Evolutionary conservation across 1,140 invertebrate genomes (phyloP).

Genomic region (Ips typographus): DNA sequence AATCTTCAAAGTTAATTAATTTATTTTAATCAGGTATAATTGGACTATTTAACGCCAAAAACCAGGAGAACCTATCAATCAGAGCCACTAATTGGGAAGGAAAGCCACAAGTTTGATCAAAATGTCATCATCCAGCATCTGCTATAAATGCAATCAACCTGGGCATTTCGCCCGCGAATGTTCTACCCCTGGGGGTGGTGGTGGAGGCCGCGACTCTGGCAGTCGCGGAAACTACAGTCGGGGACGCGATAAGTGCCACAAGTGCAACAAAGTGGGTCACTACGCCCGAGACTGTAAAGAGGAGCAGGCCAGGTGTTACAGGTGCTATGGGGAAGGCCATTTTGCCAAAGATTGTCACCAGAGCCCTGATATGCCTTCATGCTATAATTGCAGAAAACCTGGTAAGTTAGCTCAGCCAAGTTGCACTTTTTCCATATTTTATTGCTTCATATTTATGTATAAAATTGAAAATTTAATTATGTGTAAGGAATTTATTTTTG

Average conservation of each 20-base stretch:
- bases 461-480: too few relatives aligned
- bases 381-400: slow-evolving; percentile 86
- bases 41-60: too few relatives aligned
- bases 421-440: neutral
- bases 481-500: too few relatives aligned
- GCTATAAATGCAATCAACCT: slow-evolving; percentile 88
- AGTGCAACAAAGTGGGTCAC: slow-evolving; percentile 91
- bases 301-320: slow-evolving; percentile 81
- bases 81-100: too few relatives aligned
- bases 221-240: slow-evolving; percentile 59
- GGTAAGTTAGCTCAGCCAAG: slow-evolving; percentile 52
- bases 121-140: slow-evolving; percentile 72
- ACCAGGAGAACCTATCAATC: too few relatives aligned
- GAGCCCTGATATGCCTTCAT: slow-evolving; percentile 75
- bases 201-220: slow-evolving; percentile 53
- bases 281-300: slow-evolving; percentile 91
- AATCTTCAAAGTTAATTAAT: too few relatives aligned
- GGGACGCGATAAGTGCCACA: slow-evolving; percentile 85
- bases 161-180: slow-evolving; percentile 87
- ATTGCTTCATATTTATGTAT: neutral
- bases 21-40: too few relatives aligned
- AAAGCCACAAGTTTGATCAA: neutral
- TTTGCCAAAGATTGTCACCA: slow-evolving; percentile 88
- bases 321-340: slow-evolving; percentile 81
- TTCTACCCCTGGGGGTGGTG: slow-evolving; percentile 63